Evolutionary conservation across 2,888 invertebrate genomes (phyloP), one percentile per base, ranked within the genome.

Genomic region (Ormyrus labotus): DNA sequence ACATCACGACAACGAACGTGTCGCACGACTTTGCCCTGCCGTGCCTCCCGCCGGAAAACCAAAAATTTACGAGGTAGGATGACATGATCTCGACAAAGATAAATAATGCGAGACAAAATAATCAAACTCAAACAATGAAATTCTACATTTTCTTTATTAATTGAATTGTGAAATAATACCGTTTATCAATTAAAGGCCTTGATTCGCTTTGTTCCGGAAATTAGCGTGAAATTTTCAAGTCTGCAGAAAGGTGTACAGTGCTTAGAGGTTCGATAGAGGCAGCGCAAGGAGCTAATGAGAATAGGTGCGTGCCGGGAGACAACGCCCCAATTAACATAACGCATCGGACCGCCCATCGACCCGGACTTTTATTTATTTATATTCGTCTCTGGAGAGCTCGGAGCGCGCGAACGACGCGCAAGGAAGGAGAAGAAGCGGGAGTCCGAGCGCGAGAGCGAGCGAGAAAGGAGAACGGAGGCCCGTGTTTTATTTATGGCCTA

Each of bases 311-410:
- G 88, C 85, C 85, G 81, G 57, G 87, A 89, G 91, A 90, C 91
- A 90, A 91, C 91, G 91, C 91, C 91, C 90, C 89, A 91, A 91
- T 91, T 90, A 91, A 90, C 90, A 90, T 90, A 90, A 91, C 90
- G 86, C 89, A 88, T 88, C 85, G 84, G 80, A 84, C 81, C 83
- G 84, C 82, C 84, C 83, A 85, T 81, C 74, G 68, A 82, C 78
- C 69, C 70, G 55, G 86, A 87, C 87, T 87, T 90, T 90, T 90
- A 90, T 90, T 90, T 90, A 90, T 91, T 90, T 90, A 90, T 90
- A 89, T 89, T 89, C 85, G 87, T 88, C 89, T 88, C 89, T 72
- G 81, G 84, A 82, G 83, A 83, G 80, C 60, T 74, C 80, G 84
- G 73, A 77, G 77, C 34, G 34, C 64, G 83, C 83, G 84, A 81